phyloP scores from a whole-genome alignment of 2,888 invertebrate genomes.

The Eudasyphora cyanicolor region DNA sequence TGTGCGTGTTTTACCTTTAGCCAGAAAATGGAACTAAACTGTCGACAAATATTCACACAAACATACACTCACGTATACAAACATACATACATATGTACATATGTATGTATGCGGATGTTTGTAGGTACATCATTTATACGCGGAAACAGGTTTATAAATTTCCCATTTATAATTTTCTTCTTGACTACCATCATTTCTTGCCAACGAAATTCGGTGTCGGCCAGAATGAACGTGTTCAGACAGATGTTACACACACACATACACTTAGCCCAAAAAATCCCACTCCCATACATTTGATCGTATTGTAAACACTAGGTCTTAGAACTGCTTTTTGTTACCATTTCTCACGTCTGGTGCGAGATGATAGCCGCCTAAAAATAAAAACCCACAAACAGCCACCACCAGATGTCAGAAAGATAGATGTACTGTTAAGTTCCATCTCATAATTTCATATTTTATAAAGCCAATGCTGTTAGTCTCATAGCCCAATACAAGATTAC shows the following conservation, averaged over 20 bases:
- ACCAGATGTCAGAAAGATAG: too few relatives aligned
- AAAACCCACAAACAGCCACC: not conserved
- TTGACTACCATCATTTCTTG: not conserved
- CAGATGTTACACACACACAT: not conserved
- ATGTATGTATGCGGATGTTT: too few relatives aligned
- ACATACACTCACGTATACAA: not conserved
- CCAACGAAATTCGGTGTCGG: slow-evolving; percentile 3
- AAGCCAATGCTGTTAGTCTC: too few relatives aligned
- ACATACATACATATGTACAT: not conserved
- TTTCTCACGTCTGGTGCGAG: not conserved
- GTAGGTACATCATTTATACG: too few relatives aligned
- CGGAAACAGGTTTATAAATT: slow-evolving; percentile 14
- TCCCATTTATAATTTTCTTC: slow-evolving; percentile 17
- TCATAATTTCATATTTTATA: slow-evolving; percentile 33
- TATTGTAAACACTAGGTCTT: not conserved
- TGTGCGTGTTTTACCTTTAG: not conserved
- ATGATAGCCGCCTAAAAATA: slow-evolving; percentile 20
- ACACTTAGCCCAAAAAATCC: too few relatives aligned
- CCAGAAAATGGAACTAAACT: slow-evolving; percentile 9
- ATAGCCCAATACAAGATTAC: too few relatives aligned
- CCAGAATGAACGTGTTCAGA: not conserved
- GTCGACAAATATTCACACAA: not conserved
- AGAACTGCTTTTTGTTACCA: not conserved
- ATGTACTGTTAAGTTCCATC: slow-evolving; percentile 37
- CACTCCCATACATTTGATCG: too few relatives aligned